Evolutionary conservation across 2,888 invertebrate species (phyloP), one percentile per base, ranked within the genome.

Genomic region (Abrostola tripartita): DNA sequence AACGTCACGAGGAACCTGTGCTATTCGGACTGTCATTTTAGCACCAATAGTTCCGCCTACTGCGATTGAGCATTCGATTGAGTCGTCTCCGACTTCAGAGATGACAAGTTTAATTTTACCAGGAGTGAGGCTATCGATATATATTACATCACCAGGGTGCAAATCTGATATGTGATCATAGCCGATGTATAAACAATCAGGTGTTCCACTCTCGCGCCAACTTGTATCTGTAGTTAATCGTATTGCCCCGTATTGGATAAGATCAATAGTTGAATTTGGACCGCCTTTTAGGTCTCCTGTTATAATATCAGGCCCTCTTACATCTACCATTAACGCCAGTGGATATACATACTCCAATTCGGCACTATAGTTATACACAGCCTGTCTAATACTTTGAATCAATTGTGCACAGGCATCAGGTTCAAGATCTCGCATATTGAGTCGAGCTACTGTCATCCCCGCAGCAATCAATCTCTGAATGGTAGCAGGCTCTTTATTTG

Each of bases 171-270:
- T 84, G 66, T 94, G 90, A 74, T 95, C 93, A 79, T 95, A 96
- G 52, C 94, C 94, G 37, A 96, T 87, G 79, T 91, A 96, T 37
- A 96, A 90, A 83, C 95, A 95, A 63, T 95, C 95, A 49, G 90
- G 82, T 8, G 93, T 95, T 1, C 95, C 95, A 74, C 93, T 89
- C 76, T 95, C 95, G 63, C 94, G 91, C 91, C 95, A 96, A 54
- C 88, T 90, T 6, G 89, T 74, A 79, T 95, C 95, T 0, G 92
- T 94, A 10, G 95, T 95, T 50, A 96, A 71, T 68, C 93, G 88
- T 9, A 95, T 90, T 12, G 85, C 85, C 56, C 91, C 85, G 49
- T 89, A 87, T 81, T 90, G 81, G 7, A 85, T 55, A 37, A 95
- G 81, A 75, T 93, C 91, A 62, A 92, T 68, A 10, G 89, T 90